Base-by-base conservation (phyloP, 2,797 vertebrate genomes). In the Rhinatrema bivittatum region DNA sequence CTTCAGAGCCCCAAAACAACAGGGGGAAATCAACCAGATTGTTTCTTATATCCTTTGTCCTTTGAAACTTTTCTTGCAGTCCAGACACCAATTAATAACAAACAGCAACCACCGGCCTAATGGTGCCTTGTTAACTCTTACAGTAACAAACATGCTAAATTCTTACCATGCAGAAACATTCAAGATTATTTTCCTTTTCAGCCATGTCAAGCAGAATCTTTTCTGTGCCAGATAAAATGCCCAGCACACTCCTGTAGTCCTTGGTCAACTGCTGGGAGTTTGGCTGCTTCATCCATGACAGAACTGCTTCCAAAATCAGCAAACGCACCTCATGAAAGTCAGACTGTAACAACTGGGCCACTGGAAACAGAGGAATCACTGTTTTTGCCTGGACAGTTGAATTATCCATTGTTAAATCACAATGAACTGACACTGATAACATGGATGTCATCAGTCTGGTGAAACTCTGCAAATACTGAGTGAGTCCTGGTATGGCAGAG, bases 401-500 rank as follows among this genome's bases (percentile, higher is more conserved):
- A 37, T 14, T 24, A 14, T 36, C 14, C 15, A 41, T 46, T 20
- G 37, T 41, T 19, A 7, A 32, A 29, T 65, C 81, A 77, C 7
- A 59, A 46, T 20, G 54, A 36, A 39, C 51, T 10, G 25, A 63
- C 50, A 42, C 76, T 16, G 48, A 68, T 36, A 57, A 64, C 45
- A 39, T 46, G 25, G 70, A 78, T 9, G 83, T 52, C 10, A 74
- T 78, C 39, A 95, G 58, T 12, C 39, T 74, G 14, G 88, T 72
- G 54, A 91, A 62, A 67, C 91, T 96, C 60, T 89, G 87, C 18
- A 94, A 78, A 68, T 91, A 94, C 49, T 93, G 89, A 14, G 74
- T 68, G 40, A 76, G 58, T 42, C 94, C 93, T 4, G 91, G 92
- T 2, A 60, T 65, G 5, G 54, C 65, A 40, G 59, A 23, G 6